Evolutionary conservation across 2,113 vertebrate genomes (phyloP).

Genomic region (Corynorhinus townsendii): DNA sequence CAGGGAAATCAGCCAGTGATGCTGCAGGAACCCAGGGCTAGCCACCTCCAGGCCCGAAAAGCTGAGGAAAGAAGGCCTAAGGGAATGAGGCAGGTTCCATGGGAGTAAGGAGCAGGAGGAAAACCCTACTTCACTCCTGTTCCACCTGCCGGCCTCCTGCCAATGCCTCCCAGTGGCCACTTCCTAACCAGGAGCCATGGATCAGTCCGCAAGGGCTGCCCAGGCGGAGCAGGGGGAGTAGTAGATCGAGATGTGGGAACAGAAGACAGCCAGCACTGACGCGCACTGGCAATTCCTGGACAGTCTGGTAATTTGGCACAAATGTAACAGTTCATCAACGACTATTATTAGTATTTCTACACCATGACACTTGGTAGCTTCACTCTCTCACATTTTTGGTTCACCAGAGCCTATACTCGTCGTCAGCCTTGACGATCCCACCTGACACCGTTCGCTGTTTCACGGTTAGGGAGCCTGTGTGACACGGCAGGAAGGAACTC

Average conservation of each 20-base stretch:
- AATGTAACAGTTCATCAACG: not conserved
- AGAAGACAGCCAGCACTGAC: not conserved
- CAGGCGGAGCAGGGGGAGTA: not conserved
- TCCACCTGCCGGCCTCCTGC: accelerated
- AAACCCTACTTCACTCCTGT: not conserved
- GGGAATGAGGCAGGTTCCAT: not conserved
- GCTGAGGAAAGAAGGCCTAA: not conserved
- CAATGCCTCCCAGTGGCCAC: not conserved
- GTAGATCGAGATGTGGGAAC: accelerated
- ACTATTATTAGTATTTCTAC: not conserved
- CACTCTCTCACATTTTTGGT: not conserved
- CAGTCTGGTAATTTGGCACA: not conserved
- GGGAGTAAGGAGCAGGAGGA: not conserved
- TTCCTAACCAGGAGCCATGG: not conserved
- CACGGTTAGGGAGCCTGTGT: not conserved
- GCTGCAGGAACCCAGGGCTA: too few relatives aligned
- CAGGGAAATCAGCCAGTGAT: not conserved
- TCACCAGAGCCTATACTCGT: not conserved
- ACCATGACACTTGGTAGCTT: not conserved
- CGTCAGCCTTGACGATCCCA: not conserved
- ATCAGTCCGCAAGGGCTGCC: not conserved
- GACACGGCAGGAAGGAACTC: not conserved
- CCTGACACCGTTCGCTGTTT: not conserved
- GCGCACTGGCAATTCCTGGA: accelerated
- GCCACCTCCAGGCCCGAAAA: not conserved